phyloP scores from a whole-genome alignment of 2,797 vertebrate species.

The Lophotriccus pileatus region DNA sequence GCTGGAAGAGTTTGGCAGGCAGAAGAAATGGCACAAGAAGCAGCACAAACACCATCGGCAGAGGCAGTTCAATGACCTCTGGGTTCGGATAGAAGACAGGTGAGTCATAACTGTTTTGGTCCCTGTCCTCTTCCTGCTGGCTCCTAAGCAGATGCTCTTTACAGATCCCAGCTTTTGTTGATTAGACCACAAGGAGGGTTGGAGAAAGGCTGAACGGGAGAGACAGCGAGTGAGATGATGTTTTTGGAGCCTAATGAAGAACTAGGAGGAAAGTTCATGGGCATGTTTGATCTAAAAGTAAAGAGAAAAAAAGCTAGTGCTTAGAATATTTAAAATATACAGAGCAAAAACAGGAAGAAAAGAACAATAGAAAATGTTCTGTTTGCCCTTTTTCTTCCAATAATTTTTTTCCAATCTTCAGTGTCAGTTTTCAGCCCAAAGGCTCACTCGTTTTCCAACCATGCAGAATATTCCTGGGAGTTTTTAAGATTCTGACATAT shows the following conservation, averaged over 20 bases:
- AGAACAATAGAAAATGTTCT: background rate
- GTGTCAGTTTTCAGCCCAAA: background rate
- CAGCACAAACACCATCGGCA: constrained; percentile 84
- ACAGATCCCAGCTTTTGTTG: background rate
- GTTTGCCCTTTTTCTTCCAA: background rate
- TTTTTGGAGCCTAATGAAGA: background rate
- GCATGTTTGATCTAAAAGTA: background rate
- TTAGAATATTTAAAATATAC: background rate
- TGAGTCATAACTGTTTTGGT: constrained; percentile 65
- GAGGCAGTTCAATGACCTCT: constrained; percentile 94
- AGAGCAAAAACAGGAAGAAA: background rate
- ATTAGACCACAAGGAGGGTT: background rate
- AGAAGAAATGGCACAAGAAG: constrained; percentile 89
- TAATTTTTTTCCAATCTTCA: background rate
- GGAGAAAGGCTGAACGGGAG: background rate
- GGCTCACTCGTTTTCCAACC: background rate
- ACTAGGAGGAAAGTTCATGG: background rate
- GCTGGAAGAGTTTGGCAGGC: constrained; percentile 93
- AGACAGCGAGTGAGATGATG: background rate
- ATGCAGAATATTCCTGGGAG: background rate
- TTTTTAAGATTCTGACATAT: background rate
- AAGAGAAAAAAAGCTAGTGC: background rate
- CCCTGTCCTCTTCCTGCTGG: background rate
- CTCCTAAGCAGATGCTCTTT: background rate
- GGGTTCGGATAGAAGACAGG: constrained; percentile 96